phyloP scores from a whole-genome alignment of 2,888 invertebrate species.

The Apodemia duryi region DNA sequence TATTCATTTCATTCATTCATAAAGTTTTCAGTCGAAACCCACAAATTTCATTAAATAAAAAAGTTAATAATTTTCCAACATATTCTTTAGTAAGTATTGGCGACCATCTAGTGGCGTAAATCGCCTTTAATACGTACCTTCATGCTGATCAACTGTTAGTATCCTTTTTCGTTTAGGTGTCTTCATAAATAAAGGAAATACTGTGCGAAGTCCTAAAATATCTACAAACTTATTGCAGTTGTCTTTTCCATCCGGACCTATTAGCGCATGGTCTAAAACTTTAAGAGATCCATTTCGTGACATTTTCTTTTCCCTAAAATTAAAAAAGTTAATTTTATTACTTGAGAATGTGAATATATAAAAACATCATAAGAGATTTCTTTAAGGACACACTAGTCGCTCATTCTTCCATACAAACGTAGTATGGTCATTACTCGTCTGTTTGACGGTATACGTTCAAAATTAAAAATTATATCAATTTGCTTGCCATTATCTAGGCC shows the following conservation, averaged over 20 bases:
- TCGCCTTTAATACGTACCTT: constrained; percentile 75
- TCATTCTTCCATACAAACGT: too few relatives aligned
- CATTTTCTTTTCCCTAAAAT: constrained; percentile 91
- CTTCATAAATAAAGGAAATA: constrained; percentile 99
- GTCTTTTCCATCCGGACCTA: constrained; percentile 94
- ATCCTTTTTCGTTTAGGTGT: constrained; percentile 94
- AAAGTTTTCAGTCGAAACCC: too few relatives aligned
- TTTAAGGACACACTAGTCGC: not conserved
- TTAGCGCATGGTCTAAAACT: constrained; percentile 98
- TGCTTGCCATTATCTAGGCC: too few relatives aligned
- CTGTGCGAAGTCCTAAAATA: constrained; percentile 95
- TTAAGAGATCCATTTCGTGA: constrained; percentile 97
- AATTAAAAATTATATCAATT: too few relatives aligned
- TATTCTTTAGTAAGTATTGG: too few relatives aligned
- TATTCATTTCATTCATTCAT: not conserved
- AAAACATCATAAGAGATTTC: too few relatives aligned
- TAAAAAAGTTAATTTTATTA: not conserved
- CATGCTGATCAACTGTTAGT: constrained; percentile 92
- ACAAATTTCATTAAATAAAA: too few relatives aligned
- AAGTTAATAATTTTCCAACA: too few relatives aligned
- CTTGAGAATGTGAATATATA: too few relatives aligned
- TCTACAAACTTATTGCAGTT: constrained; percentile 99
- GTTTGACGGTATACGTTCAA: too few relatives aligned
- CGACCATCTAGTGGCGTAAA: not conserved
- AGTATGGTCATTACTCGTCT: too few relatives aligned